phyloP scores from a whole-genome alignment of 2,888 invertebrate genomes.

The Netelia inedita region DNA sequence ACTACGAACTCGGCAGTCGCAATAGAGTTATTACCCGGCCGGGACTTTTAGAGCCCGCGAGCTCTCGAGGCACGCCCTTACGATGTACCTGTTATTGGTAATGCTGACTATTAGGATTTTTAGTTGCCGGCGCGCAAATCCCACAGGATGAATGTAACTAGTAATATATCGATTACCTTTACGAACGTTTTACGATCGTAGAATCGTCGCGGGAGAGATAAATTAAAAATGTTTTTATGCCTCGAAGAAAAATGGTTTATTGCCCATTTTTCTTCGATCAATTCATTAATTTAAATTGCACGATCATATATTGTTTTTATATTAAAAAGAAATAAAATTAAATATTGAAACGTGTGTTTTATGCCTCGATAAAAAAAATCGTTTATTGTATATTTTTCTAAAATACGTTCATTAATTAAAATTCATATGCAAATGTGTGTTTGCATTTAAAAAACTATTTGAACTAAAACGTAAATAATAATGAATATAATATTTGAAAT shows the following conservation, averaged over 20 bases:
- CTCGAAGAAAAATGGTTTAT: neutral
- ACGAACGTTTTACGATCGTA: neutral
- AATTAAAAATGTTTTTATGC: neutral
- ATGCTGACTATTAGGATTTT: constrained; percentile 81
- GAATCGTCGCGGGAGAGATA: neutral
- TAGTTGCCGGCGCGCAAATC: constrained; percentile 54
- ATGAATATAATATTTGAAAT: too few relatives aligned
- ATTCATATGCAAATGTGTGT: too few relatives aligned
- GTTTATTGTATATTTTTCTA: too few relatives aligned
- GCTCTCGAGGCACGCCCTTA: constrained; percentile 80
- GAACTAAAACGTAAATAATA: too few relatives aligned
- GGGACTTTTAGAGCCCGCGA: constrained; percentile 81
- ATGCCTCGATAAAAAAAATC: too few relatives aligned
- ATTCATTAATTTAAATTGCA: too few relatives aligned
- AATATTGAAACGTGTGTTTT: too few relatives aligned
- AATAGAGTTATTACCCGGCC: constrained; percentile 83
- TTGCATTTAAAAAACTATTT: too few relatives aligned
- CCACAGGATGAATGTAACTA: constrained; percentile 36
- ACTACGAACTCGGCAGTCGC: constrained; percentile 66
- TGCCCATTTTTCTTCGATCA: too few relatives aligned
- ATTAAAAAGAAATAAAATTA: too few relatives aligned
- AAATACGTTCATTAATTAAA: too few relatives aligned
- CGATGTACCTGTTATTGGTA: constrained; percentile 82
- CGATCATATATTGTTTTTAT: too few relatives aligned
- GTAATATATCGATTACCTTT: constrained; percentile 26